A percentile compares a stretch with the other conserved stretches of the same genome.
Evolutionary conservation across 2,888 invertebrate genomes (phyloP).

Genomic region (Gari tellinella): DNA sequence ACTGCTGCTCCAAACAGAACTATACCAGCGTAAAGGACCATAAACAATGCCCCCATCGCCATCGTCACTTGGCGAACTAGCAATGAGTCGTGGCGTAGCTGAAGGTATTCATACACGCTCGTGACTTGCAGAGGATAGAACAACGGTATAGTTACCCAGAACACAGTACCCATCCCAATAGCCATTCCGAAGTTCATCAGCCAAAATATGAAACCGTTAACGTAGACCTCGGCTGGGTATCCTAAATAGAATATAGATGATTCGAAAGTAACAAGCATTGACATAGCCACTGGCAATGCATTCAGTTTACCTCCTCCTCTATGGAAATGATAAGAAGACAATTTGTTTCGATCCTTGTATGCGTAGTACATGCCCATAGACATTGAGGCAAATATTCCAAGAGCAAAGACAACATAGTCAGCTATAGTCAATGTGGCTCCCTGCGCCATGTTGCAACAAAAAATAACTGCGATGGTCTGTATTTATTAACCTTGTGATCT

Average conservation of each 20-base stretch:
- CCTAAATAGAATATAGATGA: slow-evolving; percentile 25
- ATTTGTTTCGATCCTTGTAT: slow-evolving; percentile 24
- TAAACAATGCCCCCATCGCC: not conserved
- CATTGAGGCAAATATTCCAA: slow-evolving; percentile 21
- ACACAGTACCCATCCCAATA: slow-evolving; percentile 9
- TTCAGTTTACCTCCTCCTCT: slow-evolving; percentile 17
- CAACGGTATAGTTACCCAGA: slow-evolving; percentile 20
- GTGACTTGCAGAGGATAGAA: slow-evolving; percentile 22
- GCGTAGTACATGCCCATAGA: slow-evolving; percentile 27
- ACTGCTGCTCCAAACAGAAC: slow-evolving; percentile 10
- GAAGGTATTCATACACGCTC: slow-evolving; percentile 23
- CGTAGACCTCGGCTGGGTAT: slow-evolving; percentile 25
- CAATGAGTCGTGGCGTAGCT: slow-evolving; percentile 12
- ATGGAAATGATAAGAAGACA: slow-evolving; percentile 9
- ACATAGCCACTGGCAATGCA: slow-evolving; percentile 23
- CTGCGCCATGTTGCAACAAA: no score
- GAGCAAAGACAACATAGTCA: slow-evolving; percentile 33
- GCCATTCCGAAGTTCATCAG: slow-evolving; percentile 9
- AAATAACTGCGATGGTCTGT: no score
- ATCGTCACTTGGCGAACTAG: not conserved
- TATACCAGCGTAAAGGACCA: slow-evolving; percentile 12
- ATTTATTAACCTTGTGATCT: no score
- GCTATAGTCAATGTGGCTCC: not conserved
- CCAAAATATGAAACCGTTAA: slow-evolving; percentile 23
- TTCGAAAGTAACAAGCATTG: slow-evolving; percentile 25